Base-by-base conservation (phyloP, 2,797 vertebrate species). In the Sebastiscus tertius region DNA sequence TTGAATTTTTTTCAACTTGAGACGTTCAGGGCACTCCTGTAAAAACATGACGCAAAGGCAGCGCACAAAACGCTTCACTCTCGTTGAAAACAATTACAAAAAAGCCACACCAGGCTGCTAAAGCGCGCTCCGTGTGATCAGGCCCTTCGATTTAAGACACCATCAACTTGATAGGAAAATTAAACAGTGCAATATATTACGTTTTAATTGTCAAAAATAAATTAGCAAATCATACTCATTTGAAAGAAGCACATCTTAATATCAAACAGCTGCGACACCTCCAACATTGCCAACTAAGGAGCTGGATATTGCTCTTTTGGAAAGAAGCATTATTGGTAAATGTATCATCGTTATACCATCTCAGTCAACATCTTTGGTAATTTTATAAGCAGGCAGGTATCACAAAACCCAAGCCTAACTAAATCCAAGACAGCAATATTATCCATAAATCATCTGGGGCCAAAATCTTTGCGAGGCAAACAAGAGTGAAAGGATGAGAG, bases 311-410 rank as follows among this genome's bases (percentile, higher is more conserved):
- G 68, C 73, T 63, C 62, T 70, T 83, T 75, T 70, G 77, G 68
- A 87, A 69, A 62, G 82, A 78, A 34, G 68, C 69, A 79, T 87
- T 91, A 89, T 88, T 93, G 83, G 77, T 87, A 76, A 90, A 91
- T 91, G 79, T 59, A 87, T 91, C 88, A 91, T 93, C 81, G 74
- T 90, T 90, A 90, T 60, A 83, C 65, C 31, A 80, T 85, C 84
- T 85, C 78, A 83, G 85, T 89, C 86, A 84, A 85, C 80, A 85
- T 84, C 79, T 81, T 55, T 69, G 65, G 36, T 88, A 84, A 90
- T 91, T 89, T 88, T 77, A 82, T 87, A 81, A 83, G 75, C 75
- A 86, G 80, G 68, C 69, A 86, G 77, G 84, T 88, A 83, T 87
- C 79, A 80, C 76, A 83, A 80, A 91, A 83, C n/a, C 59, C 64